phyloP scores from a whole-genome alignment of 2,888 invertebrate species.

The Mylabris sibirica region DNA sequence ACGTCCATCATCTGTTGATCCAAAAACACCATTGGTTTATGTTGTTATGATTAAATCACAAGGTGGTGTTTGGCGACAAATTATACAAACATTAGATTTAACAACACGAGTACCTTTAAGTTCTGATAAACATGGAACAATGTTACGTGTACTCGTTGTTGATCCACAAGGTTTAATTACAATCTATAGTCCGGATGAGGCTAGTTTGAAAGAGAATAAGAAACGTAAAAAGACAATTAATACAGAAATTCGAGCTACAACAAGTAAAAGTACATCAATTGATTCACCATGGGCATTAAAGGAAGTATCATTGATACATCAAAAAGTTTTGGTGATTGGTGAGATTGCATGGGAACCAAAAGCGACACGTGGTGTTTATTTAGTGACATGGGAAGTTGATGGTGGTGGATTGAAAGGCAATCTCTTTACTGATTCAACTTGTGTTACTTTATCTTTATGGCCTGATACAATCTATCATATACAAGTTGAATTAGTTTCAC shows the following conservation, averaged over 20 bases:
- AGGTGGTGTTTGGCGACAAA: conserved; percentile 71
- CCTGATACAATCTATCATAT: conserved; percentile 83
- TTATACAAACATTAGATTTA: conserved; percentile 71
- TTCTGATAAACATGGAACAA: conserved; percentile 66
- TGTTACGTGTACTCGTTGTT: conserved; percentile 74
- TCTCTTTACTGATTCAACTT: conserved; percentile 80
- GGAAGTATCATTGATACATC: conserved; percentile 76
- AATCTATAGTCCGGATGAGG: conserved; percentile 74
- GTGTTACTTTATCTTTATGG: conserved; percentile 81
- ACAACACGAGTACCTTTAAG: conserved; percentile 72
- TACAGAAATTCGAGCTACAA: conserved; percentile 63
- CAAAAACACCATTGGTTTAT: conserved; percentile 70
- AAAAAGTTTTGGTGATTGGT: conserved; percentile 74
- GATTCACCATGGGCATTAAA: conserved; percentile 70
- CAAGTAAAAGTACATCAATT: conserved; percentile 62
- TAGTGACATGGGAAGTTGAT: conserved; percentile 85
- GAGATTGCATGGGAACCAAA: conserved; percentile 78
- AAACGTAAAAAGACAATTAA: conserved; percentile 63
- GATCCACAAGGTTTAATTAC: conserved; percentile 75
- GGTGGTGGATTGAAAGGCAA: conserved; percentile 84
- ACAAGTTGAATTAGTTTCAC: conserved; percentile 74
- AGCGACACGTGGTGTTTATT: conserved; percentile 72
- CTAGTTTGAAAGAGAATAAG: conserved; percentile 61
- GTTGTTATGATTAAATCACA: conserved; percentile 74
- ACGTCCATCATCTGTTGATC: conserved; percentile 66